Evolutionary conservation across 2,888 invertebrate species (phyloP).

Genomic region (Xestia c-nigrum): DNA sequence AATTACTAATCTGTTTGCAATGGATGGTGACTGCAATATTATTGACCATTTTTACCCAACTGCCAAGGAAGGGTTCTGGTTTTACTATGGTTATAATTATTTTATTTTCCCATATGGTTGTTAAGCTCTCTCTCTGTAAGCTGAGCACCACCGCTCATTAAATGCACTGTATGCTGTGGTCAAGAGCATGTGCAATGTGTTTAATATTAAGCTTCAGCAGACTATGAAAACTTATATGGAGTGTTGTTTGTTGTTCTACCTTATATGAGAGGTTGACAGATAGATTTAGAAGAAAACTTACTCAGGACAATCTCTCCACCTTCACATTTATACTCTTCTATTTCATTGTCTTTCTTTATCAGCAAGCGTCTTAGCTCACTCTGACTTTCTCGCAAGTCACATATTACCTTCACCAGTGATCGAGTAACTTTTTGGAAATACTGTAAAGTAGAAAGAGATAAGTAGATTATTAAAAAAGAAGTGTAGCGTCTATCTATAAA

Average conservation of each 20-base stretch:
- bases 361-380: slow-evolving; percentile 81
- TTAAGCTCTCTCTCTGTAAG: too few relatives aligned
- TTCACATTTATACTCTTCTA: slow-evolving; percentile 88
- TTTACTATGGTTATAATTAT: too few relatives aligned
- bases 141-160: background rate
- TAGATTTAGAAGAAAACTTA: slow-evolving; percentile 63
- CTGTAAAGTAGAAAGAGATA: slow-evolving; percentile 70
- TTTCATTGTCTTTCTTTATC: slow-evolving; percentile 89
- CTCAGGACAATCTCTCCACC: slow-evolving; percentile 86
- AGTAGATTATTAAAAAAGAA: background rate
- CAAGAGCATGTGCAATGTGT: background rate
- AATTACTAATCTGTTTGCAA: background rate
- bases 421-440: slow-evolving; percentile 79
- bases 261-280: background rate
- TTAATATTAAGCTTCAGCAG: too few relatives aligned
- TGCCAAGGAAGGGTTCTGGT: too few relatives aligned
- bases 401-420: slow-evolving; percentile 81
- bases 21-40: background rate
- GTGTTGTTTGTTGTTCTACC: too few relatives aligned
- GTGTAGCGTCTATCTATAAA: background rate
- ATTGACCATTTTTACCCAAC: too few relatives aligned
- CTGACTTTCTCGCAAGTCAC: slow-evolving; percentile 86
- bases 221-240: too few relatives aligned
- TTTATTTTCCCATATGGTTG: background rate
- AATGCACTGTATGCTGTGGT: background rate